Base-by-base conservation (phyloP, 2,113 vertebrate species). In the Scatophagus argus region DNA sequence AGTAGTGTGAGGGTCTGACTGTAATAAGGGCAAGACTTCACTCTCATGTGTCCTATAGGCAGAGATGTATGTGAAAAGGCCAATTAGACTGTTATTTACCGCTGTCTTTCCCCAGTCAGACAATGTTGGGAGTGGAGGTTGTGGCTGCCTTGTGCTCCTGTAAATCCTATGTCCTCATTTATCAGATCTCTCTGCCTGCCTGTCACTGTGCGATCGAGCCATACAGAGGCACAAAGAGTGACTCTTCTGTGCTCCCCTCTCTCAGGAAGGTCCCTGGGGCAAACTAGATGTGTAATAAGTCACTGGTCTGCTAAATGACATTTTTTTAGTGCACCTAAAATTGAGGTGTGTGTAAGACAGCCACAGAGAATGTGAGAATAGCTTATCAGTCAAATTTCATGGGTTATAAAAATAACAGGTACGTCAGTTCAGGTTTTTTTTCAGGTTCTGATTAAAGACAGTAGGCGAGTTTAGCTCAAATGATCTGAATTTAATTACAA, bases 161-260 rank as follows among this genome's bases (percentile, higher is more conserved):
- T 74, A 71, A 84, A 77, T 52, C 67, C 74, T 44, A 58, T 38
- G 32, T 67, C 73, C 62, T 86, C 74, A 54, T 90, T 87, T 65
- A 77, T 88, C 79, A 81, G n/a, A 86, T 85, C 31, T 47, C 0
- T 65, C 71, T 75, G 68, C 56, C 84, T 64, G 86, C 66, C 78
- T 69, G 74, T 86, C 88, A 79, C 76, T 38, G 63, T 60, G 70
- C 8, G 21, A 44, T 41, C 0, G 25, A 64, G 60, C 44, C 62
- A 46, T 8, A 49, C 29, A 74, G 6, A 34, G 5, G 34, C 38
- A 44, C 27, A 64, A 11, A 47, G 51, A 68, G 55, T 49, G 56
- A 79, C 39, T 56, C n/a, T 0, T 23, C 44, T 59, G 39, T 19
- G 59, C 47, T 69, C 31, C 38, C 64, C 27, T 74, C 46, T 8